These are phyloP conservation scores for Psittacus erithacus DNA, from an alignment of 2,113 vertebrate species.

Conservation along the genomic window DNA sequence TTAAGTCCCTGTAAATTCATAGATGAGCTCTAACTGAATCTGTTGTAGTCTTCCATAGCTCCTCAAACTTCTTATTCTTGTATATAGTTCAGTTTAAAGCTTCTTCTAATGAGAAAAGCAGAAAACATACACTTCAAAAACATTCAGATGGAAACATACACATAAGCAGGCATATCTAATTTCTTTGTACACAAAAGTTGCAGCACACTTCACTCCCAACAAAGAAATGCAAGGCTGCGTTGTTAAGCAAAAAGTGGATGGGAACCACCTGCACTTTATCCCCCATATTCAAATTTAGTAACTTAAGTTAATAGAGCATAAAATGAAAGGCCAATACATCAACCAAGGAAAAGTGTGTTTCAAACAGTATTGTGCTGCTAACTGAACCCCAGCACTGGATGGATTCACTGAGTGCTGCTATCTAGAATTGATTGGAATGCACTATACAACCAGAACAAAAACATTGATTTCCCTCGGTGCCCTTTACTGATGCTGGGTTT, in stretches of 20 bases:
- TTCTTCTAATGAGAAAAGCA: neutral
- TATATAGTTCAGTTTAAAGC: neutral
- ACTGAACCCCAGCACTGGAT: neutral
- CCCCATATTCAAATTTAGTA: neutral
- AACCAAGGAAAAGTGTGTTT: neutral
- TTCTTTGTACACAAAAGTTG: neutral
- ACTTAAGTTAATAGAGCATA: neutral
- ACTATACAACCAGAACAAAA: neutral
- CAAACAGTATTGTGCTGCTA: neutral
- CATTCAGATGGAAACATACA: neutral
- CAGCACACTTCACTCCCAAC: neutral
- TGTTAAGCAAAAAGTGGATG: neutral
- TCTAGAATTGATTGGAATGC: neutral
- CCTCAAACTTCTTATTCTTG: neutral
- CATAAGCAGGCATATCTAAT: neutral
- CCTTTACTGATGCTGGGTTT: neutral
- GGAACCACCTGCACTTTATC: neutral
- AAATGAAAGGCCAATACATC: neutral
- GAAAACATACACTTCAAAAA: neutral
- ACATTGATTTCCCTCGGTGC: constrained; percentile 9
- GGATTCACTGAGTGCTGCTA: neutral
- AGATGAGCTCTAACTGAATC: neutral
- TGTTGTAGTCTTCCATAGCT: neutral
- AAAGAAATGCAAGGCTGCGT: neutral
- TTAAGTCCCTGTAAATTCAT: neutral